Conservation (phyloP, 1,140 invertebrate species). For the Drosophila mayri region DNA sequence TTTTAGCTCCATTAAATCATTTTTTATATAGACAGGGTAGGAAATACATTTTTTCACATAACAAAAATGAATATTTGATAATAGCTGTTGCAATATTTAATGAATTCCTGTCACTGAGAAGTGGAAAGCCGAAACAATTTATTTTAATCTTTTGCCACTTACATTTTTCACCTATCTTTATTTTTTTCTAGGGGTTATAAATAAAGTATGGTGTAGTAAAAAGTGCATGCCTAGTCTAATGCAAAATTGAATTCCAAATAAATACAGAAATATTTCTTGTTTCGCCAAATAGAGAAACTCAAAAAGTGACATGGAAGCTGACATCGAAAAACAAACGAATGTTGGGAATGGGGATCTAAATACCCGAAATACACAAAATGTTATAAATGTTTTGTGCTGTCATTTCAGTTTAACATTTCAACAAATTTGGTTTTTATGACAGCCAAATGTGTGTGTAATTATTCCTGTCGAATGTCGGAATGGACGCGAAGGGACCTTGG, state of each 20-base stretch:
- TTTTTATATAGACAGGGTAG: neutral
- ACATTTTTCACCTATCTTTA: neutral
- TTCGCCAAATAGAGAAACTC: neutral
- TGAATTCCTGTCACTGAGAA: no score
- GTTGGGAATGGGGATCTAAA: no score
- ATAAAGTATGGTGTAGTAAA: neutral
- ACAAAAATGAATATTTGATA: conserved; percentile 1
- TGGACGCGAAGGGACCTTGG: conserved; percentile 39
- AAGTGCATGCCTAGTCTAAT: neutral
- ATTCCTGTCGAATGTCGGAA: conserved; percentile 53
- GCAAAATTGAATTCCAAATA: conserved; percentile 22
- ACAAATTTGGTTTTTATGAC: conserved; percentile 52
- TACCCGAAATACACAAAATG: conserved; percentile 21
- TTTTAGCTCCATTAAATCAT: neutral
- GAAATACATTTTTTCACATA: neutral
- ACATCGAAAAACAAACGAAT: conserved; percentile 15
- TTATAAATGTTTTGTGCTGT: conserved; percentile 28
- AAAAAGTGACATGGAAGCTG: conserved; percentile 8
- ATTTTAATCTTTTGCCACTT: neutral
- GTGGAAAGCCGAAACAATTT: neutral
- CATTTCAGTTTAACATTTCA: conserved; percentile 45
- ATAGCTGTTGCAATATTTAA: neutral
- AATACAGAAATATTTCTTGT: neutral
- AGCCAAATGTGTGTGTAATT: conserved; percentile 47
- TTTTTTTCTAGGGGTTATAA: neutral